Evolutionary conservation across 2,113 vertebrate species (phyloP).

Genomic region (Plectropomus leopardus): DNA sequence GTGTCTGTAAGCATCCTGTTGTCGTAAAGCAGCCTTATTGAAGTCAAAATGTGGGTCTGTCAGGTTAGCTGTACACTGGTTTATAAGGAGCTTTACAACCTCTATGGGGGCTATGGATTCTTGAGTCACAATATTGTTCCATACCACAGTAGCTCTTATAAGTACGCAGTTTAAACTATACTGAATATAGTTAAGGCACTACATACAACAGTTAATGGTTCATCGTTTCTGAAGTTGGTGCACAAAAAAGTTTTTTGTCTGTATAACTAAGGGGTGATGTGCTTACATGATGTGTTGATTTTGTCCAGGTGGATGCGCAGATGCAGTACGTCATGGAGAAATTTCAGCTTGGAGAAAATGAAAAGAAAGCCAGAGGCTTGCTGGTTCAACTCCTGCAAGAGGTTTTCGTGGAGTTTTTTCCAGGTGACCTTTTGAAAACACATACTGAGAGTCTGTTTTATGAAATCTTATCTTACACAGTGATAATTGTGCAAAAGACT

Average conservation of each 20-base stretch:
- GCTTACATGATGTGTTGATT: no score
- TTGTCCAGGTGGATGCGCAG: conserved; percentile 87
- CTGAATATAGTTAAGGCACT: neutral
- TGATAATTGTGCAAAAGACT: neutral
- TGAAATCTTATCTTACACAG: neutral
- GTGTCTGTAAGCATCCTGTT: conserved; percentile 79
- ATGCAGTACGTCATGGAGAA: conserved; percentile 86
- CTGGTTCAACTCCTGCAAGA: conserved; percentile 91
- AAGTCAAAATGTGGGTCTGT: neutral
- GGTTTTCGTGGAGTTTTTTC: conserved; percentile 92
- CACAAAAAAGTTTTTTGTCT: neutral
- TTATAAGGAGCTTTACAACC: no score
- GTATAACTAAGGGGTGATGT: no score
- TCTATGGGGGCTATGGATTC: no score
- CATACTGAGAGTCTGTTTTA: neutral
- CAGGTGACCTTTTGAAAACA: conserved; percentile 81
- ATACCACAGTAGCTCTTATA: no score
- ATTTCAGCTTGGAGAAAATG: conserved; percentile 88
- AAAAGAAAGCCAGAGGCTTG: conserved; percentile 86
- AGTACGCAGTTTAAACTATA: neutral
- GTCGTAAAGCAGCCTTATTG: neutral
- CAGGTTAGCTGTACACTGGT: no score
- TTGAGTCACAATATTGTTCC: no score
- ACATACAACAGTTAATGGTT: neutral
- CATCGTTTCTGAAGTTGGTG: neutral